Conservation (phyloP, 2,113 vertebrate genomes). For the Archocentrus centrarchus region DNA sequence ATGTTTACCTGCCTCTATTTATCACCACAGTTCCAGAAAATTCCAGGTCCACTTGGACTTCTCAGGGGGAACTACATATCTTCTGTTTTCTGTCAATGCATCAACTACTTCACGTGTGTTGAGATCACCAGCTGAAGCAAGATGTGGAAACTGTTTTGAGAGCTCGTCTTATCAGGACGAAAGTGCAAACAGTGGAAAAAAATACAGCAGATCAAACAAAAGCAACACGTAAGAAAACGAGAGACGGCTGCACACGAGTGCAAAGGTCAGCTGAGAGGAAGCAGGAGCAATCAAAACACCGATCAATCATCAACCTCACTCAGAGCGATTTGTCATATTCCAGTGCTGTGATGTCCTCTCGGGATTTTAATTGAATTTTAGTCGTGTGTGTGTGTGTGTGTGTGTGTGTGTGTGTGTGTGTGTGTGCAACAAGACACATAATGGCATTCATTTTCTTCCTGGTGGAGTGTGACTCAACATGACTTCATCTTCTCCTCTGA, state of each 20-base stretch:
- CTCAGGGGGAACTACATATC: too few species aligned
- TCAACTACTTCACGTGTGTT: background rate
- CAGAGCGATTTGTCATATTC: background rate
- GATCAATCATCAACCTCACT: background rate
- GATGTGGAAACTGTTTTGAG: background rate
- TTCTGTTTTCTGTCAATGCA: background rate
- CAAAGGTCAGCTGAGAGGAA: constrained; percentile 4
- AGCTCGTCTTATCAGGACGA: background rate
- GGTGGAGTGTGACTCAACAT: constrained; percentile 50
- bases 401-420: background rate
- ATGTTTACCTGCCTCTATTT: background rate
- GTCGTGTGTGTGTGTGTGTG: background rate
- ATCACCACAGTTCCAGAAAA: constrained; percentile 1
- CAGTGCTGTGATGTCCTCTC: background rate
- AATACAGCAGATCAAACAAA: background rate
- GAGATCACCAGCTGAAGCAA: background rate
- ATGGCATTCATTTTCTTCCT: constrained; percentile 24
- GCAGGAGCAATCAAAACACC: background rate
- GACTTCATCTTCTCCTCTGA: constrained; percentile 41
- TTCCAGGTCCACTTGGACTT: background rate
- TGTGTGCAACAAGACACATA: background rate
- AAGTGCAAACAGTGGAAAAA: background rate
- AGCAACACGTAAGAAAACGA: background rate
- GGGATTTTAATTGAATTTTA: background rate
- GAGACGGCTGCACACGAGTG: background rate